Evolutionary conservation across 2,113 vertebrate species (phyloP), one percentile per base, ranked within the genome.

Genomic region (Microtus montanus): DNA sequence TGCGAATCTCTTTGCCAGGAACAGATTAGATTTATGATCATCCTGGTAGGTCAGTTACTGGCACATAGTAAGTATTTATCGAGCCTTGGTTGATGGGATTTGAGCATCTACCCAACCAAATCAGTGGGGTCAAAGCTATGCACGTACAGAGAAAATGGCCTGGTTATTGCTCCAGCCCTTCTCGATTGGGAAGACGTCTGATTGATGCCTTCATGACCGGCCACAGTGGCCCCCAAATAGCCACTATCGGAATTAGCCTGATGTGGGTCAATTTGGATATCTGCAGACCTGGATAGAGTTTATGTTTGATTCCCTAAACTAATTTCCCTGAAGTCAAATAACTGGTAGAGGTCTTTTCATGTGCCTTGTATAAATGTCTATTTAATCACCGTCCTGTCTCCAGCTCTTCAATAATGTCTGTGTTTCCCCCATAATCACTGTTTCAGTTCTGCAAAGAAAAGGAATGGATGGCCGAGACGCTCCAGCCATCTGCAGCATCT

Each of bases 271-370:
- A 87, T 97, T 92, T 93, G 93, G 88, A 54, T 94, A 89, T 75
- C 90, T 89, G 78, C 58, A 96, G 95, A 93, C 92, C 92, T 44
- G 87, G 80, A 64, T 75, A 79, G 87, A 83, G 90, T 92, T 92
- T 92, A 93, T 70, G 94, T 96, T 93, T 92, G 94, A 97, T 95
- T 97, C 93, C 54, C 94, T 96, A 91, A 93, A 95, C 96, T 96
- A 89, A 97, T 98, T 96, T 97, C 96, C 96, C 94, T 17, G 7
- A 97, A 95, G 97, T 97, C 93, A 95, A 79, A 96, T 96, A 94
- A 93, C 85, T n/a, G 47, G 87, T 38, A 64, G 90, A 96, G 88
- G 89, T 95, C 96, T 95, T 96, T 93, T 92, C 85, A 94, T 75
- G 94, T 93, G 90, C 86, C 94, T 94, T 63, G 90, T 80, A 89